These are phyloP conservation scores for Apus apus DNA, from an alignment of 2,113 vertebrate species.

Conservation along the genomic window DNA sequence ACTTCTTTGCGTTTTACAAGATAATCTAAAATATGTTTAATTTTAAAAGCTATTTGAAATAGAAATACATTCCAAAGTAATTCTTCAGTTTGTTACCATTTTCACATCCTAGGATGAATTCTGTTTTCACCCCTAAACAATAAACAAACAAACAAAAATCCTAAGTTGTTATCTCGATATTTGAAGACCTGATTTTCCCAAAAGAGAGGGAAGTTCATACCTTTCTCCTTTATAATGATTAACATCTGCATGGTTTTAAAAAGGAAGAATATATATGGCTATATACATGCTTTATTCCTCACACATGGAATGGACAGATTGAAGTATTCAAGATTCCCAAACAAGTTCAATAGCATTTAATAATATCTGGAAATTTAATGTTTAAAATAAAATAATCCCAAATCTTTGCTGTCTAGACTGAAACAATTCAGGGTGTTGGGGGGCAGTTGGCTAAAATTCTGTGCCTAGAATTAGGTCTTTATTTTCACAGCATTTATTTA, in stretches of 20 bases:
- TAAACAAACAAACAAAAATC: not conserved
- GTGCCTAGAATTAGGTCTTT: not conserved
- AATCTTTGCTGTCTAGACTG: constrained; percentile 24
- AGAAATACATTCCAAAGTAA: not conserved
- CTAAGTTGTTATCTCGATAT: not conserved
- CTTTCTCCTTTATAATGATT: not conserved
- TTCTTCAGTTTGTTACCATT: not conserved
- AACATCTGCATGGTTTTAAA: not conserved
- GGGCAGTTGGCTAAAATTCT: not conserved
- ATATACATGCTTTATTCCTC: not conserved
- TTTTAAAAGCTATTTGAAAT: not conserved
- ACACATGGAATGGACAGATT: not conserved
- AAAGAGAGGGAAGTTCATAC: not conserved
- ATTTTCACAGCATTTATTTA: constrained; percentile 24
- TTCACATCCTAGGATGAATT: not conserved
- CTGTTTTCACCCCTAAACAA: not conserved
- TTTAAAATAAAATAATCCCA: not conserved
- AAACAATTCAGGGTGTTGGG: not conserved
- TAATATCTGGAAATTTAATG: not conserved
- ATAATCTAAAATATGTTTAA: not conserved
- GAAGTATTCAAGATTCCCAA: not conserved
- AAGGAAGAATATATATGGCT: not conserved
- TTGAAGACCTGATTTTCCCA: not conserved
- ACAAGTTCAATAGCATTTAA: not conserved
- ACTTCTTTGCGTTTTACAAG: not conserved